Conservation (phyloP, 2,113 vertebrate species). For the Columba janthina region DNA sequence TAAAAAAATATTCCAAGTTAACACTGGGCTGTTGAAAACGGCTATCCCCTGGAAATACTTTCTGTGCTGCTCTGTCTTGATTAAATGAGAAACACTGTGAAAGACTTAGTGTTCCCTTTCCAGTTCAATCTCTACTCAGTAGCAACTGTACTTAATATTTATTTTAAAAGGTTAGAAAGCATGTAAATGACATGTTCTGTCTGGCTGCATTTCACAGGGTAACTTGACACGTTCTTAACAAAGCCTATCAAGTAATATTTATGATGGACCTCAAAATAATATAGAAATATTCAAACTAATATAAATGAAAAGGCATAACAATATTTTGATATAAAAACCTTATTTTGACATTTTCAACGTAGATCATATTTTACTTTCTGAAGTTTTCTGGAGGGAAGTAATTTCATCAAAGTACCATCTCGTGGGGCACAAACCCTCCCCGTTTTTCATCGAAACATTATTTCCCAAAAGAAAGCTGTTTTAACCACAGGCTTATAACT, state of each 20-base stretch:
- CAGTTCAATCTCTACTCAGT: neutral
- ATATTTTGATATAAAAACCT: neutral
- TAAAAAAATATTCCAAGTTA: neutral
- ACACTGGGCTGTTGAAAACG: neutral
- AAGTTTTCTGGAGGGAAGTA: neutral
- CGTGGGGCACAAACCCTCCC: neutral
- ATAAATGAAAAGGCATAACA: neutral
- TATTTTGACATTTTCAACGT: neutral
- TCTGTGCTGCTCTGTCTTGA: neutral
- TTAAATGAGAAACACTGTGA: neutral
- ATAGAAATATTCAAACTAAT: neutral
- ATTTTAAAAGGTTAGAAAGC: neutral
- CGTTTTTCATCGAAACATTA: neutral
- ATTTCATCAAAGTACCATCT: neutral
- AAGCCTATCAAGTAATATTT: neutral
- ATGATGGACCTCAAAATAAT: neutral
- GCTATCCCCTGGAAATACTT: neutral
- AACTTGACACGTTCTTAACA: neutral
- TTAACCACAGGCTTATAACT: neutral
- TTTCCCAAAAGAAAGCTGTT: neutral
- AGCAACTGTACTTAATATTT: neutral
- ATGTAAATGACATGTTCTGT: neutral
- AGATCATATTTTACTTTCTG: neutral
- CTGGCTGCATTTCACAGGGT: neutral
- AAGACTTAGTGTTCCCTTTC: neutral